Evolutionary conservation across 2,113 vertebrate genomes (phyloP), one percentile per base, ranked within the genome.

Genomic region (Lethenteron camtschaticum): DNA sequence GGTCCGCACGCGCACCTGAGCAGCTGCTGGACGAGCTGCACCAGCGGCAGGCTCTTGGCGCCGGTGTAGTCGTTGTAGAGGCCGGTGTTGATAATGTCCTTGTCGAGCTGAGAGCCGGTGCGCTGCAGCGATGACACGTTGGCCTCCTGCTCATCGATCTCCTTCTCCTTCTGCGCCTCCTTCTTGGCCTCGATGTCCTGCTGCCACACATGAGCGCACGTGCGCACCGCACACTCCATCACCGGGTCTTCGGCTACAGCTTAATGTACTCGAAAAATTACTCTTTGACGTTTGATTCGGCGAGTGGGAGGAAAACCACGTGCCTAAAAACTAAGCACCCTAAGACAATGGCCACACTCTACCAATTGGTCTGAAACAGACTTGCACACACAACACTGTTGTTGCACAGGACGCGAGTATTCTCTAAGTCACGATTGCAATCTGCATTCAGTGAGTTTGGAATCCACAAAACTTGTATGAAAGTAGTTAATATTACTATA

Each of bases 171-270:
- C 78, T 99, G 94, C 2, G 90, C 92, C 80, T 96, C 92, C 74
- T 96, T 96, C 79, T 94, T 95, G 14, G 92, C 90, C 79, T 99
- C 94, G 56, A 96, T 95, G 74, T 96, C 94, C 90, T 99, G 70
- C 11, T 74, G 77, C 71, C 70, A 73, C 41, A 58, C 14, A 70
- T 56, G 11, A 69, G 57, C 69, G 24, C 68, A 69, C 4, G 24
- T 4, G 2, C 41, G 41, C 41, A 41, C 41, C 41, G 3, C 41
- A 41, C 41, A 41, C 41, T 41, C 41, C 41, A 41, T 41, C 41
- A 41, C 41, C 41, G 41, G 41, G 41, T 41, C 41, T 41, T 41
- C 1, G 5, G 41, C 41, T 41, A 41, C 41, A 41, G 41, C 41
- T 41, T 41, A 41, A 41, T 41, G 6, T 41, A 41, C 41, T 41